Evolutionary conservation across 2,113 vertebrate species (phyloP).

Genomic region (Xyliphius kryptos): DNA sequence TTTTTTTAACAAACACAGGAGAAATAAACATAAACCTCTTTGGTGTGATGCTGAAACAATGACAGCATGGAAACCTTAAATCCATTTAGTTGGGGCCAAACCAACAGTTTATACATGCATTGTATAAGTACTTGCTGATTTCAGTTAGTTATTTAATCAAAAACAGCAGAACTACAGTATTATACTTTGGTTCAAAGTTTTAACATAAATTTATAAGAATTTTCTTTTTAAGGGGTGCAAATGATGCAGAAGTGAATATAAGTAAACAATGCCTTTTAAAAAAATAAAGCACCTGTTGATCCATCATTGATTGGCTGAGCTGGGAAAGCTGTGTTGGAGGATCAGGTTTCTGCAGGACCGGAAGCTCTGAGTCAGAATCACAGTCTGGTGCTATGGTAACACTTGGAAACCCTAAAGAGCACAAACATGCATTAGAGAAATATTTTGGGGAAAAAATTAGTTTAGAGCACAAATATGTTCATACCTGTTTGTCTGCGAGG

Average conservation of each 20-base stretch:
- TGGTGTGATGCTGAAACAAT: too few species aligned
- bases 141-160: not conserved
- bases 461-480: not conserved
- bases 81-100: too few species aligned
- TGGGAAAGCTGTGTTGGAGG: slow-evolving; percentile 64
- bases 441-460: not conserved
- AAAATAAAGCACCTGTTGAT: slow-evolving; percentile 62
- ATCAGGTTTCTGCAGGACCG: slow-evolving; percentile 65
- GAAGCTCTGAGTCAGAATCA: slow-evolving; percentile 62
- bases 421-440: slow-evolving; percentile 37
- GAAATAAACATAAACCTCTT: too few species aligned
- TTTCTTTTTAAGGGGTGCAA: not conserved
- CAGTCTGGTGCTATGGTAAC: slow-evolving; percentile 80
- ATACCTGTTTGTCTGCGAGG: slow-evolving; percentile 79
- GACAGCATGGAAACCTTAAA: too few species aligned
- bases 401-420: slow-evolving; percentile 74
- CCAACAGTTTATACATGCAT: too few species aligned
- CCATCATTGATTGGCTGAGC: slow-evolving; percentile 70
- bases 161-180: not conserved
- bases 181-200: not conserved
- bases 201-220: too few species aligned
- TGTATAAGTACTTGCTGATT: not conserved
- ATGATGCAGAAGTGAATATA: not conserved
- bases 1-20: too few species aligned
- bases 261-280: not conserved